Percentiles rank a stretch among this genome's conserved stretches.
Evolutionary conservation across 2,888 invertebrate species (phyloP).

Genomic region (Drosophila helvetica): DNA sequence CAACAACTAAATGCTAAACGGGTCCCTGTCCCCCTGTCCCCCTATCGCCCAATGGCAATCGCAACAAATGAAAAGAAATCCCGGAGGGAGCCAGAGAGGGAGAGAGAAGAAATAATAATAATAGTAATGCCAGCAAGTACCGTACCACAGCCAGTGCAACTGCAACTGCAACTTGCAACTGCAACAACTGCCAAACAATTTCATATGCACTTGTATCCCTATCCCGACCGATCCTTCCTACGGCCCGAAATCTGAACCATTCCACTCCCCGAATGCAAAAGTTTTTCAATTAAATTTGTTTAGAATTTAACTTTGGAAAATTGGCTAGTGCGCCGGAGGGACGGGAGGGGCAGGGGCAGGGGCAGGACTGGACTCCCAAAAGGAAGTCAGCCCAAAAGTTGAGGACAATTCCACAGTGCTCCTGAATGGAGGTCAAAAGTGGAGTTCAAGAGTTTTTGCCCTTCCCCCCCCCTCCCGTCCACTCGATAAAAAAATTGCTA

Average conservation of each 20-base stretch:
- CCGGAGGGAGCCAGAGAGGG: not conserved
- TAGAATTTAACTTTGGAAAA: conserved; percentile 73
- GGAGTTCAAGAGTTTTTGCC: conserved; percentile 20
- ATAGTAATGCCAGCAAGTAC: conserved; percentile 16
- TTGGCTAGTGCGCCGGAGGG: conserved; percentile 49
- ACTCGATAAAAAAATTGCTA: not conserved
- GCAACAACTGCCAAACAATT: conserved; percentile 63
- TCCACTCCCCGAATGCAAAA: conserved; percentile 62
- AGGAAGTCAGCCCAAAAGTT: conserved; percentile 21
- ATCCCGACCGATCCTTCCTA: not conserved
- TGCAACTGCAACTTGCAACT: conserved; percentile 37
- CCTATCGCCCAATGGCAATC: conserved; percentile 48
- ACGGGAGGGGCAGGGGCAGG: not conserved
- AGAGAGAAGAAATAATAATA: conserved; percentile 26
- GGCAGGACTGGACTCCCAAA: not conserved
- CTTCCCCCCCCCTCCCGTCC: not conserved
- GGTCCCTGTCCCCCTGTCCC: conserved; percentile 33
- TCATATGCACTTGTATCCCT: conserved; percentile 72
- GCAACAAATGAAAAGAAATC: conserved; percentile 65
- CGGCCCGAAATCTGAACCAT: conserved; percentile 59
- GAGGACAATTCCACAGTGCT: conserved; percentile 20
- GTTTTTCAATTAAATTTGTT: conserved; percentile 78
- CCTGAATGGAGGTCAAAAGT: conserved; percentile 5
- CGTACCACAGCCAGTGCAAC: conserved; percentile 27
- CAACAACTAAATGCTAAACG: conserved; percentile 67